Percentiles rank a stretch among this genome's conserved stretches.
These are phyloP conservation scores for Acanthosepion lycidas DNA, from an alignment of 2,888 invertebrate species.

Conservation along the genomic window DNA sequence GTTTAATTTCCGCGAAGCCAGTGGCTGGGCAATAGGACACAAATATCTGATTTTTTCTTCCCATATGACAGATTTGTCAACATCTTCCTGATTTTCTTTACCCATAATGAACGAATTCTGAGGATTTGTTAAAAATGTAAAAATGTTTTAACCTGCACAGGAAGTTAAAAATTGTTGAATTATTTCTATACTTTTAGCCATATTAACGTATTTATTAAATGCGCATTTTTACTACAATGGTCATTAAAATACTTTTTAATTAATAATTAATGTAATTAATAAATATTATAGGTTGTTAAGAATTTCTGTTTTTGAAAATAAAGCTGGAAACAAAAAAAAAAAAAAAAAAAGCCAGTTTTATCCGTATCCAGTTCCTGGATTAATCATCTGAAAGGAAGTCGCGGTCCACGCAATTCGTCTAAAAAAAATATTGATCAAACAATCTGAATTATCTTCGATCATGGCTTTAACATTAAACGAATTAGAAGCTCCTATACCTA, in stretches of 20 bases:
- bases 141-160: not conserved
- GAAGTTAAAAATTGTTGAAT: not conserved
- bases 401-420: too few species aligned
- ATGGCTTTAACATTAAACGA: constrained; percentile 1
- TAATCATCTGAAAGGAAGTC: not conserved
- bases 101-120: not conserved
- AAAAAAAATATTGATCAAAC: not conserved
- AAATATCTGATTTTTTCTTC: constrained; percentile 59
- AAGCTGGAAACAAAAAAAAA: not conserved
- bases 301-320: not conserved
- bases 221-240: not conserved
- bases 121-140: not conserved
- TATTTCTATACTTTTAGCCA: not conserved
- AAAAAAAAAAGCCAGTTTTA: not conserved
- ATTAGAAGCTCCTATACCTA: not conserved
- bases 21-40: constrained; percentile 60
- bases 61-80: constrained; percentile 55
- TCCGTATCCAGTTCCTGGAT: not conserved
- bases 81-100: constrained; percentile 7
- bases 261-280: too few species aligned
- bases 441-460: not conserved
- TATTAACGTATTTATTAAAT: not conserved
- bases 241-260: too few species aligned
- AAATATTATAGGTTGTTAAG: not conserved
- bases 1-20: constrained; percentile 63